Conservation (phyloP, 2,888 invertebrate species). For the Tribolium freemani region DNA sequence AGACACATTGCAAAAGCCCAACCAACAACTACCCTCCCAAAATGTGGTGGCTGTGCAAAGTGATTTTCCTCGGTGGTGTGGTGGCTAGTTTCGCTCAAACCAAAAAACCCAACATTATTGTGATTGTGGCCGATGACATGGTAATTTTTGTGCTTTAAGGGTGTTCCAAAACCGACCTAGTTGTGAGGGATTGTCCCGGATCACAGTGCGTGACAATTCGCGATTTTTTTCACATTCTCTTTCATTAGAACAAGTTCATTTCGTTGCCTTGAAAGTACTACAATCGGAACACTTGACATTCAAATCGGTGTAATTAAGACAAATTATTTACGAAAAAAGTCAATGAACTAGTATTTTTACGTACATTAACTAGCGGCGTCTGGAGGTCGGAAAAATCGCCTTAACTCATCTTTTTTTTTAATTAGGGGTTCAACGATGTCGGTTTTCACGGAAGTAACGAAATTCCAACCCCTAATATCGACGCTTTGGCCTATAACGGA, state of each 20-base stretch:
- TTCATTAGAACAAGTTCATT: conserved; percentile 31
- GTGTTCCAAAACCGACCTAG: background rate
- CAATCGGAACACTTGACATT: conserved; percentile 26
- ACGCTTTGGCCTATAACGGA: conserved; percentile 87
- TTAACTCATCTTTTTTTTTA: background rate
- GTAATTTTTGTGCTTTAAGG: conserved; percentile 9
- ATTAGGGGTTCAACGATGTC: conserved; percentile 93
- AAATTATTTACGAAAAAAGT: conserved; percentile 5
- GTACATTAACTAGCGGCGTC: background rate
- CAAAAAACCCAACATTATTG: conserved; percentile 45
- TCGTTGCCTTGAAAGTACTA: conserved; percentile 32
- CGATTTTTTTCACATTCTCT: conserved; percentile 6
- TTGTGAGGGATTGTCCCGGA: background rate
- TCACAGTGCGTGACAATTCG: background rate
- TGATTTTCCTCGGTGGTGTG: conserved; percentile 15
- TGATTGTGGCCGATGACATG: conserved; percentile 38
- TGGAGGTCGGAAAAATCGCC: background rate
- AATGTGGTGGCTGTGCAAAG: conserved; percentile 12
- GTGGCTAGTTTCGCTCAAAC: background rate
- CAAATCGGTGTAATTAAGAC: conserved; percentile 18
- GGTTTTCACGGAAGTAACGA: conserved; percentile 91
- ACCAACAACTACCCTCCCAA: conserved; percentile 3
- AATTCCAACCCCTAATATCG: conserved; percentile 92
- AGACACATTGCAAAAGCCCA: conserved; percentile 23
- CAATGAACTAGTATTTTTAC: conserved; percentile 24